Evolutionary conservation across 2,797 vertebrate genomes (phyloP).

Genomic region (Sebastiscus tertius): DNA sequence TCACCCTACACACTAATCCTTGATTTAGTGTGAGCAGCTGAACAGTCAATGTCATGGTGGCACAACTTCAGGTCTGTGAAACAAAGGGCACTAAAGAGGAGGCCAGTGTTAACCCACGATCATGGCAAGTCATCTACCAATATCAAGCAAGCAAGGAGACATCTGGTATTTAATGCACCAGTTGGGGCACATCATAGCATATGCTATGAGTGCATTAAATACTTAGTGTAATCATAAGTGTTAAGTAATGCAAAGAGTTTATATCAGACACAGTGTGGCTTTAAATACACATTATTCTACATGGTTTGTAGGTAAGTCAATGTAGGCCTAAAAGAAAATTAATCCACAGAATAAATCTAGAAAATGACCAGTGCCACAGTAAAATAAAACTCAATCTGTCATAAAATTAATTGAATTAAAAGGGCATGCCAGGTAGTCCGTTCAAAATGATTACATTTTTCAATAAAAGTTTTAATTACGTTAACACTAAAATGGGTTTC

Average conservation of each 20-base stretch:
- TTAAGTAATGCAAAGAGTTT: background rate
- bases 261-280: background rate
- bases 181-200: background rate
- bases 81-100: background rate
- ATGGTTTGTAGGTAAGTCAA: background rate
- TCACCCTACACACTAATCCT: conserved; percentile 29
- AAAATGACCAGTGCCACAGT: background rate
- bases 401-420: background rate
- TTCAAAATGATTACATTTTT: background rate
- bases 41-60: background rate
- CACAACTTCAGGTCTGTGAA: background rate
- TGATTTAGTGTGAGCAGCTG: conserved; percentile 23
- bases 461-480: background rate
- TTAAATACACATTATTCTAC: background rate
- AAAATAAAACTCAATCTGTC: background rate
- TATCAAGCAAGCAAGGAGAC: background rate
- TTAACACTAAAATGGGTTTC: conserved; percentile 6
- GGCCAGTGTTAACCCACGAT: background rate
- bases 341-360: background rate
- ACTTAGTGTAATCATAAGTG: background rate
- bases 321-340: background rate
- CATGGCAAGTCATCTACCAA: background rate
- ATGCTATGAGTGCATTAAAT: background rate
- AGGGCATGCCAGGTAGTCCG: background rate
- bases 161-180: background rate